phyloP scores from a whole-genome alignment of 2,888 invertebrate genomes.

The Leuctra nigra region DNA sequence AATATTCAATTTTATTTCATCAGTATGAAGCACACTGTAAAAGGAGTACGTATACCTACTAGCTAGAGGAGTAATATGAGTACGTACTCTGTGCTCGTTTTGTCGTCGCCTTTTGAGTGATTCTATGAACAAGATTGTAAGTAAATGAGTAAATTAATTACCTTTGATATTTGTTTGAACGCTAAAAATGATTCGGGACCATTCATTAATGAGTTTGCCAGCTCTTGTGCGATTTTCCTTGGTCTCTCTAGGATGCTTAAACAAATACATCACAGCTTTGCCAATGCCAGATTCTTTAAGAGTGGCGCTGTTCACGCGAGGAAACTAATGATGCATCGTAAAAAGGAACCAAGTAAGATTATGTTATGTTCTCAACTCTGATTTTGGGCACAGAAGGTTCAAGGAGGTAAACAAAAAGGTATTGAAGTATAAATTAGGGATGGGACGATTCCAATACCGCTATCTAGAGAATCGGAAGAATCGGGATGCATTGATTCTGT shows the following conservation, averaged over 20 bases:
- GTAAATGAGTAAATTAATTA: conserved; percentile 33
- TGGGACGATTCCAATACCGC: no score
- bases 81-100: no score
- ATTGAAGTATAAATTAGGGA: no score
- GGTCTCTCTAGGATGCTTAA: conserved; percentile 96
- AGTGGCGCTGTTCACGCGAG: conserved; percentile 78
- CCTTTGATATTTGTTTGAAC: conserved; percentile 83
- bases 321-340: conserved; percentile 60
- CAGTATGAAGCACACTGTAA: not conserved
- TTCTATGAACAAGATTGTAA: no score
- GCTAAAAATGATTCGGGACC: conserved; percentile 98
- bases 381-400: no score
- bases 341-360: not conserved
- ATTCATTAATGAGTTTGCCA: conserved; percentile 90
- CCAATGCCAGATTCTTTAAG: conserved; percentile 96
- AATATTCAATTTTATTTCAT: not conserved
- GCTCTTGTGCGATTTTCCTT: conserved; percentile 87
- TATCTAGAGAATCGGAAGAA: no score
- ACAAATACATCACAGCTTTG: conserved; percentile 98
- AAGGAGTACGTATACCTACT: no score
- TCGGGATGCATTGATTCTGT: no score
- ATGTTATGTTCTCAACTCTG: no score
- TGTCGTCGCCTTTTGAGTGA: no score
- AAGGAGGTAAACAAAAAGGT: no score
- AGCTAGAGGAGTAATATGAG: no score